Evolutionary conservation across 1,140 invertebrate genomes (phyloP).

Genomic region (Drosophila pectinifera): DNA sequence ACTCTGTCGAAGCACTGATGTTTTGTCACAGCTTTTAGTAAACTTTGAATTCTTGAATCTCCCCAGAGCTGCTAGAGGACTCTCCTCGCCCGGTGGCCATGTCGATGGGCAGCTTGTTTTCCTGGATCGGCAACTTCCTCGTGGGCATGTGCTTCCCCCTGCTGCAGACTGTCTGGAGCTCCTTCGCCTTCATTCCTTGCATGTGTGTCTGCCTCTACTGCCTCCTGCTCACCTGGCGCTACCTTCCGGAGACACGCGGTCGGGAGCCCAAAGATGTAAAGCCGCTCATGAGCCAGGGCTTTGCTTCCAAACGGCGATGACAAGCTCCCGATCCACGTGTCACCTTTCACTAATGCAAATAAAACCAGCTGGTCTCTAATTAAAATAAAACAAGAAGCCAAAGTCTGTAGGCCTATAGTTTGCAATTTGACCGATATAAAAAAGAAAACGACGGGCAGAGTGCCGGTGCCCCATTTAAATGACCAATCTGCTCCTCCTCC

Average conservation of each 20-base stretch:
- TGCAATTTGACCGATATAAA: too few species aligned
- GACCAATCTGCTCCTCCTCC: too few species aligned
- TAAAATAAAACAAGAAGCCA: slow-evolving; percentile 2
- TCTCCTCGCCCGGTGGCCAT: slow-evolving; percentile 93
- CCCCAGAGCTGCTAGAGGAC: slow-evolving; percentile 93
- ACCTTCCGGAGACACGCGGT: slow-evolving; percentile 90
- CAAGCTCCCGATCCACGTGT: too few species aligned
- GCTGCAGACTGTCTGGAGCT: slow-evolving; percentile 87
- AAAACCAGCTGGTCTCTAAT: slow-evolving; percentile 15
- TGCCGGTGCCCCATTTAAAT: too few species aligned
- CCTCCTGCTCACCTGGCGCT: slow-evolving; percentile 87
- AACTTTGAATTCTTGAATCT: not conserved
- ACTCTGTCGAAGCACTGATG: too few species aligned
- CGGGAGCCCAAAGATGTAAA: slow-evolving; percentile 87
- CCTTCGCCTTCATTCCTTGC: slow-evolving; percentile 90
- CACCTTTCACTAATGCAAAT: not conserved
- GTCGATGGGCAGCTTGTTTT: slow-evolving; percentile 93
- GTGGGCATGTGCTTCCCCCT: slow-evolving; percentile 92
- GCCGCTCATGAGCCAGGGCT: slow-evolving; percentile 85
- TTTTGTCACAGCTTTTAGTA: too few species aligned
- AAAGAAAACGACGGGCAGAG: too few species aligned
- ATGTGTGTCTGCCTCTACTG: slow-evolving; percentile 86
- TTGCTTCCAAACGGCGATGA: slow-evolving; percentile 70
- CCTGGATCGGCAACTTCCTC: slow-evolving; percentile 95
- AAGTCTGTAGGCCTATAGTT: too few species aligned